Evolutionary conservation across 2,113 vertebrate species (phyloP).

Genomic region (Anhinga rufa): DNA sequence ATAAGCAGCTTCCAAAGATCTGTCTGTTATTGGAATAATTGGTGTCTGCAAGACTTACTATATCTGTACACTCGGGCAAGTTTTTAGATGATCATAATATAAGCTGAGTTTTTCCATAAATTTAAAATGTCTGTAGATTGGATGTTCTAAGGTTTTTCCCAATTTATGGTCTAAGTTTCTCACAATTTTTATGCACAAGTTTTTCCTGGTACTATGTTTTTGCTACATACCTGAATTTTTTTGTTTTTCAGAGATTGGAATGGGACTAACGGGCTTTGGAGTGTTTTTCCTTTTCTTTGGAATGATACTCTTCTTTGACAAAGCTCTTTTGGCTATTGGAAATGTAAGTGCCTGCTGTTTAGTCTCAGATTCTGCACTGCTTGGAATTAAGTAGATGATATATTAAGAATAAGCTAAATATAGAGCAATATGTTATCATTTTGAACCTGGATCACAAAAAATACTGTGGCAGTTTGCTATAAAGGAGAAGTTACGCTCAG

Average conservation of each 20-base stretch:
- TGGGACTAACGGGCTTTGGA: conserved; percentile 95
- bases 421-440: background rate
- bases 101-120: background rate
- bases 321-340: conserved; percentile 96
- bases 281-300: conserved; percentile 99
- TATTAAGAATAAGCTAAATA: background rate
- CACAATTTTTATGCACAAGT: background rate
- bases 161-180: background rate
- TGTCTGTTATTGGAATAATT: background rate
- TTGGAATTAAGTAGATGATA: background rate
- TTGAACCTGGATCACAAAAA: background rate
- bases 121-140: background rate
- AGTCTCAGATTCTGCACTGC: background rate
- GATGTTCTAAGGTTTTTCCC: background rate
- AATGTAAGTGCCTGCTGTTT: conserved; percentile 81
- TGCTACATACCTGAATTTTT: background rate
- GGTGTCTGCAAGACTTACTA: background rate
- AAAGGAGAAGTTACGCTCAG: background rate
- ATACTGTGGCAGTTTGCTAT: background rate
- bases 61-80: background rate
- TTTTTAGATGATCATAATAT: background rate
- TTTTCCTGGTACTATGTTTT: background rate
- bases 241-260: conserved; percentile 90
- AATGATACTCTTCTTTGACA: conserved; percentile 99
- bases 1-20: background rate